These are phyloP conservation scores for Cebidichthys violaceus DNA, from an alignment of 2,113 vertebrate genomes.

Conservation along the genomic window DNA sequence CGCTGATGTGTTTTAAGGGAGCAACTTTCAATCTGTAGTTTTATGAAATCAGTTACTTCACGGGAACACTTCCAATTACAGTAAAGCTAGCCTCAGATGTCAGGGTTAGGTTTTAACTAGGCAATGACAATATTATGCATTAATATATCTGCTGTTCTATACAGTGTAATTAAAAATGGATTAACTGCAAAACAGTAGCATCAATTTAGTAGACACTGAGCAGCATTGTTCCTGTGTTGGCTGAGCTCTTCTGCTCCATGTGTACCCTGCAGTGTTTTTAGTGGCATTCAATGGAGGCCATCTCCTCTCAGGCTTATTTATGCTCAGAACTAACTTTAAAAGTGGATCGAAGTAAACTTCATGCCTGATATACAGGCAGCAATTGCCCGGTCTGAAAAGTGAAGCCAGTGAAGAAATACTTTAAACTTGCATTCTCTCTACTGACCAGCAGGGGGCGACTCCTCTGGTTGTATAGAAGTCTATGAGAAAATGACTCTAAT, in stretches of 20 bases:
- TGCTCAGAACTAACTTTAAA: background rate
- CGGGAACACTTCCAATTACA: too few relatives aligned
- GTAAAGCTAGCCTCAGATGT: background rate
- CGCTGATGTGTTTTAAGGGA: background rate
- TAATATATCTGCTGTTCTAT: background rate
- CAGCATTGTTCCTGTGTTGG: background rate
- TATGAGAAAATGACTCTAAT: too few relatives aligned
- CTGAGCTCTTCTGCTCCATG: background rate
- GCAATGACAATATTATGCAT: background rate
- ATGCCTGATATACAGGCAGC: too few relatives aligned
- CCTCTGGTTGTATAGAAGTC: too few relatives aligned
- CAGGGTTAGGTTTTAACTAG: background rate
- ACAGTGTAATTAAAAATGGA: background rate
- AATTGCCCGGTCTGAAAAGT: too few relatives aligned
- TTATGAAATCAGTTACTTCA: background rate
- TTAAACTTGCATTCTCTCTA: too few relatives aligned
- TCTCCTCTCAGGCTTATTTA: background rate
- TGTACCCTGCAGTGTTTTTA: background rate
- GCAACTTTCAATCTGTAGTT: background rate
- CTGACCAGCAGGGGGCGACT: too few relatives aligned
- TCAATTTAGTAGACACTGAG: background rate
- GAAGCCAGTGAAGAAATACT: too few relatives aligned
- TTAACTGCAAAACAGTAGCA: background rate
- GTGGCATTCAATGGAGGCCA: background rate
- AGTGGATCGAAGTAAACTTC: too few relatives aligned